Percentiles rank a stretch among this genome's conserved stretches.
Evolutionary conservation across 2,797 vertebrate genomes (phyloP).

Genomic region (Lacerta viridis): DNA sequence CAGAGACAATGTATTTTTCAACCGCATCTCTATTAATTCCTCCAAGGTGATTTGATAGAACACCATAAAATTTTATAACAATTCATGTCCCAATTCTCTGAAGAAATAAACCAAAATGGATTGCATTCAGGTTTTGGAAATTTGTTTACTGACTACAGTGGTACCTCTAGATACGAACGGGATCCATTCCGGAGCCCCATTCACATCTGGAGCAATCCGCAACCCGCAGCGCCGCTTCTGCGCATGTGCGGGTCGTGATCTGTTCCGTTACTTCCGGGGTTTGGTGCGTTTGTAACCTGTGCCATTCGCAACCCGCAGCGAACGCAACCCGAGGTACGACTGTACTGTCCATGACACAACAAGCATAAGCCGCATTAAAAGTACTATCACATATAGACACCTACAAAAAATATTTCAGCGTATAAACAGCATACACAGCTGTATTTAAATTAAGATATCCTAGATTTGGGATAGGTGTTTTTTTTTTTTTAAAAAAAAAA

Average conservation of each 20-base stretch:
- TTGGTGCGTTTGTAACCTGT: too few relatives aligned
- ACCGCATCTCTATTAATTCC: background rate
- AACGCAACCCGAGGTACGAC: too few relatives aligned
- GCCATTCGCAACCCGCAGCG: too few relatives aligned
- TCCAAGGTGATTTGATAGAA: slow-evolving; percentile 8
- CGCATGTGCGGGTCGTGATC: too few relatives aligned
- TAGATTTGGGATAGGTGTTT: background rate
- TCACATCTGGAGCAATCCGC: too few relatives aligned
- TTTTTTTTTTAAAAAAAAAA: too few relatives aligned
- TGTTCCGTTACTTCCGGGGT: too few relatives aligned
- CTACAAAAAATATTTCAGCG: background rate
- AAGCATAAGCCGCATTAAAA: background rate
- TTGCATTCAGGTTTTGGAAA: background rate
- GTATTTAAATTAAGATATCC: background rate
- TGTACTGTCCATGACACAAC: background rate
- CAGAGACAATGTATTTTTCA: background rate
- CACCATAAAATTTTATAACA: background rate
- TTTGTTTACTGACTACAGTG: background rate
- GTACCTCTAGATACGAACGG: too few relatives aligned
- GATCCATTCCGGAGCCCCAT: too few relatives aligned
- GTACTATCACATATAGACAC: background rate
- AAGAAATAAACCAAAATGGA: slow-evolving; percentile 7
- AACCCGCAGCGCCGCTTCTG: too few relatives aligned
- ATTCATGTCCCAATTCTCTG: background rate
- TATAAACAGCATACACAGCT: background rate